phyloP scores from a whole-genome alignment of 2,113 vertebrate species.

The Mus musculus region GRCm39 chr10:22656501-22657000 shows the following conservation, averaged over 20 bases:
- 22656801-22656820: too few species aligned
- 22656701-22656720: neutral
- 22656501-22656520: neutral
- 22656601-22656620: neutral
- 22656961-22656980: neutral
- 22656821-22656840: neutral
- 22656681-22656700: neutral
- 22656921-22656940: neutral
- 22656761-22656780: neutral
- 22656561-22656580: neutral
- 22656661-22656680: neutral
- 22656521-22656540: neutral
- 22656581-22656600: neutral
- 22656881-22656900: neutral
- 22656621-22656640: neutral
- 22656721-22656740: neutral
- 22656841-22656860: neutral
- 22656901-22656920: neutral
- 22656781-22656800: neutral
- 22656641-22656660: neutral
- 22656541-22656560: neutral
- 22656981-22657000: conserved; percentile 33
- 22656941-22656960: neutral
- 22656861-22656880: neutral
- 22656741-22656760: neutral